Evolutionary conservation across 1,140 invertebrate species (phyloP).

Genomic region (Cephus cinctus): DNA sequence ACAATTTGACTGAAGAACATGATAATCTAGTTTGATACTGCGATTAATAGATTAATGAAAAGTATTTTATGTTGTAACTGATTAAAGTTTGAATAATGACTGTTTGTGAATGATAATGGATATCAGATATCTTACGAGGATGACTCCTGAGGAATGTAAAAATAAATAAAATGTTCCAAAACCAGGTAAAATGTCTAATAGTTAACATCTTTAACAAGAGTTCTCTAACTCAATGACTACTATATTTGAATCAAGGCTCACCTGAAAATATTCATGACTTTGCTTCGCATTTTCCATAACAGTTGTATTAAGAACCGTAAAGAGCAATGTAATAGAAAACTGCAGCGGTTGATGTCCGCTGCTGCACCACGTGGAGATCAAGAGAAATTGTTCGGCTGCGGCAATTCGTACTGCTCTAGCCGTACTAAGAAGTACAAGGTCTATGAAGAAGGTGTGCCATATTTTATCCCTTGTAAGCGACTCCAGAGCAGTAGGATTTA

Average conservation of each 20-base stretch:
- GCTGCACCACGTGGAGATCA: conserved; percentile 73
- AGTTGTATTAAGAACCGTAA: conserved; percentile 72
- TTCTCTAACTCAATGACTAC: too few species aligned
- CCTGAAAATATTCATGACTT: conserved; percentile 79
- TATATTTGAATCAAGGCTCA: conserved; percentile 30
- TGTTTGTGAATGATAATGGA: too few species aligned
- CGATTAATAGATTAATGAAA: too few species aligned
- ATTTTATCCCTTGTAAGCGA: conserved; percentile 71
- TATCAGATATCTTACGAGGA: too few species aligned
- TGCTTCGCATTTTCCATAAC: conserved; percentile 77
- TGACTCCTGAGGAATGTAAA: too few species aligned
- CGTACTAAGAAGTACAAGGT: conserved; percentile 80
- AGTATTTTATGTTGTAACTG: too few species aligned
- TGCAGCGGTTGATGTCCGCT: conserved; percentile 62
- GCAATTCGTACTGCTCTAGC: conserved; percentile 70
- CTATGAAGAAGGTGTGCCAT: conserved; percentile 86
- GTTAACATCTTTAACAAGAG: too few species aligned
- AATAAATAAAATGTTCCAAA: not conserved
- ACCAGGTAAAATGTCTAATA: not conserved
- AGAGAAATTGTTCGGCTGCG: conserved; percentile 79
- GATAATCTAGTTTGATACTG: too few species aligned
- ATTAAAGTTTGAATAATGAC: too few species aligned
- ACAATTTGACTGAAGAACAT: too few species aligned
- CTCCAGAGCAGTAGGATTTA: conserved; percentile 80
- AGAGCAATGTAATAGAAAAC: conserved; percentile 75